phyloP scores from a whole-genome alignment of 2,888 invertebrate species.

The Vandiemenella viatica region DNA sequence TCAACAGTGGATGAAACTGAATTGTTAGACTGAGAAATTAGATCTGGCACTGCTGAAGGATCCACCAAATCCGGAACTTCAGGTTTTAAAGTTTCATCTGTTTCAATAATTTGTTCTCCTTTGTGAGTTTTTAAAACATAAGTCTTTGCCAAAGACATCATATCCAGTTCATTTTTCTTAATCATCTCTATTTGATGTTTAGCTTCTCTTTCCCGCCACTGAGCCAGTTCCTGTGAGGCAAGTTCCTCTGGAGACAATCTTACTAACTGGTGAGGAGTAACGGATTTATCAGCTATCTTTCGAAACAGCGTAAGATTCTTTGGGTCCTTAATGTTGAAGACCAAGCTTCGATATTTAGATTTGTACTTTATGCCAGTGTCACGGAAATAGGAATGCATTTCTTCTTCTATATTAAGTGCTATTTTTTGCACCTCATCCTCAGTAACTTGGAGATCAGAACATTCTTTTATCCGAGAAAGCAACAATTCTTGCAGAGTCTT shows the following conservation, averaged over 20 bases:
- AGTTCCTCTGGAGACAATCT: constrained; percentile 79
- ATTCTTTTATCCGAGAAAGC: constrained; percentile 38
- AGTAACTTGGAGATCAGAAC: constrained; percentile 29
- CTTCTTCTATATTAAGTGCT: constrained; percentile 65
- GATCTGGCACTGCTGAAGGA: constrained; percentile 31
- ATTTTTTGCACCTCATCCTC: constrained; percentile 36
- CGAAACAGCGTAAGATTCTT: constrained; percentile 69
- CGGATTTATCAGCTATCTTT: constrained; percentile 61
- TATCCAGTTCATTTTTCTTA: constrained; percentile 73
- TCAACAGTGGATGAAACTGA: constrained; percentile 24
- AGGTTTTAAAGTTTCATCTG: constrained; percentile 23
- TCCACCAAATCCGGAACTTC: constrained; percentile 34
- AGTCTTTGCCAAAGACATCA: constrained; percentile 62
- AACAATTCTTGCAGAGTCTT: constrained; percentile 56
- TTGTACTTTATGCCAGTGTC: constrained; percentile 80
- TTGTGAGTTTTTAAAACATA: constrained; percentile 87
- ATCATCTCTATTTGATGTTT: constrained; percentile 83
- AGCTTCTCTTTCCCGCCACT: constrained; percentile 84
- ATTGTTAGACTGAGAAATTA: constrained; percentile 45
- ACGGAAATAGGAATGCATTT: constrained; percentile 61
- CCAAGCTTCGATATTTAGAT: constrained; percentile 76
- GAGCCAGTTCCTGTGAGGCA: constrained; percentile 84
- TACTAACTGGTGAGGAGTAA: constrained; percentile 72
- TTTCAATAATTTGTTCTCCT: constrained; percentile 47
- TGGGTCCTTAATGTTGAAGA: constrained; percentile 84